Conservation (phyloP, 2,113 vertebrate genomes). For the Sylvilagus bachmani region DNA sequence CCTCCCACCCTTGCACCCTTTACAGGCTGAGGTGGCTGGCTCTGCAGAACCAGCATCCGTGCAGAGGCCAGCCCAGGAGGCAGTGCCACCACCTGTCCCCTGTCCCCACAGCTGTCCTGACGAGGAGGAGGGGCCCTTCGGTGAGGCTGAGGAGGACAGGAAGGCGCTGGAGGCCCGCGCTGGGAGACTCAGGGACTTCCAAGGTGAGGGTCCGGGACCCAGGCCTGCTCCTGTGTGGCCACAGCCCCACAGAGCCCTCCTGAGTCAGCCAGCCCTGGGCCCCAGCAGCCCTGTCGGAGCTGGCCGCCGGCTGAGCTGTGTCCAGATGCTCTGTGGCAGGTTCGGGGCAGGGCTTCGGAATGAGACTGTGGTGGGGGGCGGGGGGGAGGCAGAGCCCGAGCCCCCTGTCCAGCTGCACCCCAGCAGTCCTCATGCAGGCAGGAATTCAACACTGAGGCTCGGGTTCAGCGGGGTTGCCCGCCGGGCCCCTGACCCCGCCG, state of each 20-base stretch:
- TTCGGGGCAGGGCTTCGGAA: background rate
- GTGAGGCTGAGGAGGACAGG: conserved; percentile 92
- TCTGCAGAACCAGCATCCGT: background rate
- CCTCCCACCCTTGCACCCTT: no score
- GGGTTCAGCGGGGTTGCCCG: no score
- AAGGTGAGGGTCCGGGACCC: conserved; percentile 88
- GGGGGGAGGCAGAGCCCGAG: background rate
- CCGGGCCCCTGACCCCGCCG: background rate
- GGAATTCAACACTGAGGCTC: rapidly evolving
- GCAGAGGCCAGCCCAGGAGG: background rate
- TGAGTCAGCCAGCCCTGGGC: background rate
- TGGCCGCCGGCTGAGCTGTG: no score
- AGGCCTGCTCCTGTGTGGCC: rapidly evolving
- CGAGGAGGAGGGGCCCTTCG: conserved; percentile 91
- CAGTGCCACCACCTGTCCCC: background rate
- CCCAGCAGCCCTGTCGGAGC: background rate
- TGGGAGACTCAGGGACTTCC: conserved; percentile 92
- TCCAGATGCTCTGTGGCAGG: rapidly evolving
- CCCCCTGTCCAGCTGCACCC: background rate
- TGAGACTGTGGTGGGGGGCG: no score
- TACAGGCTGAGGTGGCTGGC: background rate
- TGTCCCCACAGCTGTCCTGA: conserved; percentile 92
- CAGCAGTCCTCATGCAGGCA: background rate
- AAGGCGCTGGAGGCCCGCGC: conserved; percentile 85
- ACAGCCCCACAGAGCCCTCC: background rate